Base-by-base conservation (phyloP, 2,888 invertebrate genomes). In the Rotaria sp. region DNA sequence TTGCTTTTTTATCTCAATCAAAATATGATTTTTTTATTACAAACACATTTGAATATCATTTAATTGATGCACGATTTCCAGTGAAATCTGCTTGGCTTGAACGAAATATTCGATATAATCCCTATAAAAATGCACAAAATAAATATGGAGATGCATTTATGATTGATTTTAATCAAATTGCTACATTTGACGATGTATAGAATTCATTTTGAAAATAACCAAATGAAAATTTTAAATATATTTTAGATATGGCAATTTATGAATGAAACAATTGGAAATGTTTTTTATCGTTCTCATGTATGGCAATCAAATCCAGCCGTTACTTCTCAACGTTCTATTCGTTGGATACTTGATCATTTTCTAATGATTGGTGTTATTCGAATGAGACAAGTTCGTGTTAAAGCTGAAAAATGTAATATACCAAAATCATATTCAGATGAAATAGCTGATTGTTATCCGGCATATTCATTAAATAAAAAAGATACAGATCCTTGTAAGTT, bases 191-290 rank as follows among this genome's bases (percentile, higher is more conserved):
- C 3, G 80, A 80, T n/a, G 80, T 67, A 30, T 21, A 67, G 13
- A 50, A 15, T 50, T 50, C 18, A 50, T 8, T 5, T 50, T 50
- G 50, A 50, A 50, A 0, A 30, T 30, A 35, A 55, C 11, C 4
- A 55, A 24, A 67, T 13, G 1, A 67, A 30, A 15, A 67, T 30
- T 59, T 5, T 15, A 15, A 30, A 10, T 67, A 30, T 67, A 15
- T n/a, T 67, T 67, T 45, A 80, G 80, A 80, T 80, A 8, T 80
- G 80, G 80, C 80, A 45, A 80, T 80, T 80, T n/a, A 45, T 80
- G 45, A 45, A 80, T 45, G n/a, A 80, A 45, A 41, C 80, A 80
- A 13, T 80, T 41, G 45, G 24, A 11, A n/a, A 80, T n/a, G 80
- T 80, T 80, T 80, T 45, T 26, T 80, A 26, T 45, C 45, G 80